These are phyloP conservation scores for Pangasianodon gigas DNA, from an alignment of 2,113 vertebrate species.

Conservation along the genomic window DNA sequence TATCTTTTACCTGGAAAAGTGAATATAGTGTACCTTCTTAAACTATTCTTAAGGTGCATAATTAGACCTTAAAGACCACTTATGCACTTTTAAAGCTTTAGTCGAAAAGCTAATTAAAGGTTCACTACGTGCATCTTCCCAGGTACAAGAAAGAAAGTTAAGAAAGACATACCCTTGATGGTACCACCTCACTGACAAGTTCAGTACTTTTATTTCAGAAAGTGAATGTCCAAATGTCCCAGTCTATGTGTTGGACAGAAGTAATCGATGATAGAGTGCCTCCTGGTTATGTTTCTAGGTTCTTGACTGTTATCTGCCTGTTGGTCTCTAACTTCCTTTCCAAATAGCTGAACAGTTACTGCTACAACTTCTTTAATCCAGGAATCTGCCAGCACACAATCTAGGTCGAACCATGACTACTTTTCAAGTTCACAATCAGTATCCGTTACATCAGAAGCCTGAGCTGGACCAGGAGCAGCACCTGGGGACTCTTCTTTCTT, in stretches of 20 bases:
- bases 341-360: background rate
- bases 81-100: background rate
- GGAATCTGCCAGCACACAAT: background rate
- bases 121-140: background rate
- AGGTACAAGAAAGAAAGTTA: background rate
- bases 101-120: background rate
- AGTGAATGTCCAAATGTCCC: background rate
- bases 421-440: background rate
- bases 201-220: background rate
- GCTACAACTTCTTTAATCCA: background rate
- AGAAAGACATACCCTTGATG: background rate
- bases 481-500: background rate
- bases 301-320: background rate
- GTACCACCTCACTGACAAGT: background rate
- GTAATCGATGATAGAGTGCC: background rate
- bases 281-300: background rate
- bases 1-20: background rate
- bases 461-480: background rate
- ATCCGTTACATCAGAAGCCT: background rate
- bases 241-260: background rate
- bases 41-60: background rate
- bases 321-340: background rate
- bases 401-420: background rate
- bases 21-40: background rate
- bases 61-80: background rate